phyloP scores from a whole-genome alignment of 2,113 vertebrate genomes.

The Poecilia latipinna region DNA sequence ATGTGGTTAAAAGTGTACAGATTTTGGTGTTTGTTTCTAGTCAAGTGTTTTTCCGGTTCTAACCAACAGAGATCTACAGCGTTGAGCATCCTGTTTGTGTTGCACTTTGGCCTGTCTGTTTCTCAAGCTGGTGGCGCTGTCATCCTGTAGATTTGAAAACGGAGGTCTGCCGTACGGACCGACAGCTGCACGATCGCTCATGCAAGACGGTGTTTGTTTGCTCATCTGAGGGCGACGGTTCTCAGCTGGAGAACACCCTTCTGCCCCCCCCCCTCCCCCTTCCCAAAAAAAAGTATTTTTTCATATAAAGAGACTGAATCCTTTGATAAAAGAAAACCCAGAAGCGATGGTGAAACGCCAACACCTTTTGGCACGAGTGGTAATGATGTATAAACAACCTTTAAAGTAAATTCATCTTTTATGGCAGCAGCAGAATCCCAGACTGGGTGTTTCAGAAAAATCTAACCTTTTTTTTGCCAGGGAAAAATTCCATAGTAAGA shows the following conservation, averaged over 20 bases:
- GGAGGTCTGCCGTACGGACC: conserved; percentile 21
- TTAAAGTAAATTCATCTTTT: too few relatives aligned
- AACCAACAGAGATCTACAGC: conserved; percentile 1
- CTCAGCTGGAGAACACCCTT: conserved; percentile 45
- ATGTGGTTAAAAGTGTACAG: neutral
- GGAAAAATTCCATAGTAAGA: too few relatives aligned
- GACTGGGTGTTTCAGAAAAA: too few relatives aligned
- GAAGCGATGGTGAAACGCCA: neutral
- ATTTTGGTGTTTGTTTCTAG: neutral
- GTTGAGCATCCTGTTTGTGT: neutral
- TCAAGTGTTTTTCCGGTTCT: neutral
- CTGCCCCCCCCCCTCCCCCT: too few relatives aligned
- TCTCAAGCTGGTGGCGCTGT: neutral
- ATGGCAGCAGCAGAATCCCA: too few relatives aligned
- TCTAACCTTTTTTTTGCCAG: too few relatives aligned
- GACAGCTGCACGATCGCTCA: conserved; percentile 41
- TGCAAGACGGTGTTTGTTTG: conserved; percentile 34
- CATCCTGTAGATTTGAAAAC: conserved; percentile 10
- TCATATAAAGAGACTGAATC: neutral
- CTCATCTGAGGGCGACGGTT: conserved; percentile 28
- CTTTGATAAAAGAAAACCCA: neutral
- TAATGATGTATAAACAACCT: too few relatives aligned
- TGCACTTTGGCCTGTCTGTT: neutral
- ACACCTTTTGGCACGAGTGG: neutral
- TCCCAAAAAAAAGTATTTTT: conserved; percentile 13